Base-by-base conservation (phyloP, 2,888 invertebrate species). In the Fissipunctia ypsillon region DNA sequence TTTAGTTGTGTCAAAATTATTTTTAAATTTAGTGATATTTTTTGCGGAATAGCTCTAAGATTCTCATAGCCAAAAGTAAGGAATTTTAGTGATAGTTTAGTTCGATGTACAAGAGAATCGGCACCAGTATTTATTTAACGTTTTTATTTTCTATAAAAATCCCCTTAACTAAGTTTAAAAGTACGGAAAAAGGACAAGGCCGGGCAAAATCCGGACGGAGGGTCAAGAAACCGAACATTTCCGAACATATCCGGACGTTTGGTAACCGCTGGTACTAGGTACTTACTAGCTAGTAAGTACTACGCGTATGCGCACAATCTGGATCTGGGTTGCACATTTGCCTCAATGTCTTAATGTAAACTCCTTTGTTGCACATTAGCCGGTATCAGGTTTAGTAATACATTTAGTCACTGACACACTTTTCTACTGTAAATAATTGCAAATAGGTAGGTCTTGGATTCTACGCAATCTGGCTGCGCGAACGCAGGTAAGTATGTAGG, bases 321-420 rank as follows among this genome's bases (percentile, higher is more conserved):
- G 56, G 3, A 63, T 63, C 57, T 59, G 25, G 69, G 84, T 80
- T 67, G 50, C 64, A 56, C 61, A 68, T 69, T 81, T 75, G 41
- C 80, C 71, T 71, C 68, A 69, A 78, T 60, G 45, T 78, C 65
- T 31, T 70, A 67, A 82, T 73, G 67, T 69, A 64, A 83, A 83
- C 80, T 64, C 66, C 50, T 71, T 73, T 70, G 83, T 77, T 71
- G 19, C 38, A 72, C 64, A 69, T 82, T 60, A 70, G 52, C 60
- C 52, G 56, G 22, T 76, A 79, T 63, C 78, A 78, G 28, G 48
- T 60, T 22, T 35, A 54, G 16, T 52, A 22, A 50, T 57, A 38
- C 52, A 63, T 76, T 63, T 50, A 52, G 45, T n/a, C 22, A 70
- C 41, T 73, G 69, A 71, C 80, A 78, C 41, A 70, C 57, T 69